A percentile compares a stretch with the other conserved stretches of the same genome.
phyloP scores from a whole-genome alignment of 2,113 vertebrate species.

The Sander vitreus region DNA sequence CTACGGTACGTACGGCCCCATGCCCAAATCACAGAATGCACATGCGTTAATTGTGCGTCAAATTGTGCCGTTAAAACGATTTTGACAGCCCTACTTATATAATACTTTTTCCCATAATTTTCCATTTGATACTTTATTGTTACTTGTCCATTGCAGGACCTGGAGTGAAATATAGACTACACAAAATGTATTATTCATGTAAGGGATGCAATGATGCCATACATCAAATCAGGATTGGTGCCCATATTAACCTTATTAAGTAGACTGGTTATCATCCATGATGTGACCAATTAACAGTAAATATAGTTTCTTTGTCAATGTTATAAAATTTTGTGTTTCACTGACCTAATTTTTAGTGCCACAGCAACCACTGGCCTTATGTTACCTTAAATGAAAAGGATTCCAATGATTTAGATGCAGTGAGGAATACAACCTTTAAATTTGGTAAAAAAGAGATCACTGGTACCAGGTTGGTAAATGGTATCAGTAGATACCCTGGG shows the following conservation, averaged over 20 bases:
- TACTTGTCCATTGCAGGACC: too few species aligned
- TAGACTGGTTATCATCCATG: background rate
- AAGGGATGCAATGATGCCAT: background rate
- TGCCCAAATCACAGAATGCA: too few species aligned
- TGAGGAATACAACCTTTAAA: background rate
- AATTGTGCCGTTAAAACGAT: too few species aligned
- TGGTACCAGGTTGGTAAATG: too few species aligned
- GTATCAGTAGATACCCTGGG: too few species aligned
- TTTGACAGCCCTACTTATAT: too few species aligned
- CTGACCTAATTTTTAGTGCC: background rate
- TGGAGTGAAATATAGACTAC: background rate
- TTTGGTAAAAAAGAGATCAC: background rate
- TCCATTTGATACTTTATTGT: too few species aligned
- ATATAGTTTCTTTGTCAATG: background rate
- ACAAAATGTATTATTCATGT: background rate
- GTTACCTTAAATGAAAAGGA: background rate
- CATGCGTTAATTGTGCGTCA: too few species aligned
- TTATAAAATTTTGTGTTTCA: background rate
- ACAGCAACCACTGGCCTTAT: background rate
- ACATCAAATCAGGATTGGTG: background rate
- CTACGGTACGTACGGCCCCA: too few species aligned
- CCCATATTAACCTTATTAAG: background rate
- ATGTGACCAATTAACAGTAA: constrained; percentile 1
- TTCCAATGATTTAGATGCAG: background rate
- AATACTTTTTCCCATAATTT: too few species aligned